phyloP scores from a whole-genome alignment of 1,140 invertebrate genomes.

The Drosophila lini region DNA sequence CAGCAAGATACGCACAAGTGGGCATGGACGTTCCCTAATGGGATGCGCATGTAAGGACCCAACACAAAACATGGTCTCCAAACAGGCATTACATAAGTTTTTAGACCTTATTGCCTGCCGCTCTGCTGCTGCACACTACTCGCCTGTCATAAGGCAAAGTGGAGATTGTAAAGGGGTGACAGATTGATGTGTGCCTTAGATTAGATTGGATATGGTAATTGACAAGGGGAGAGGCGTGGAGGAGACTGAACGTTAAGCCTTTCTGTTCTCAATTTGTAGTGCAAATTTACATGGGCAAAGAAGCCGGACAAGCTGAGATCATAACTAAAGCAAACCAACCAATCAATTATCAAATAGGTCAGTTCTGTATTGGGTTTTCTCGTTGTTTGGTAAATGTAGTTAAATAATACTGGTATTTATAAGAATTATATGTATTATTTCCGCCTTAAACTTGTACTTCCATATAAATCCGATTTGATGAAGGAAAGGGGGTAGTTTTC shows the following conservation, averaged over 20 bases:
- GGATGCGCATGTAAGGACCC: conserved; percentile 21
- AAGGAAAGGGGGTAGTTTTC: neutral
- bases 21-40: conserved; percentile 21
- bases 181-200: conserved; percentile 48
- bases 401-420: neutral
- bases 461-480: neutral
- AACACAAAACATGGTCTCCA: conserved; percentile 11
- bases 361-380: conserved; percentile 7
- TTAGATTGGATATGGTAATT: conserved; percentile 51
- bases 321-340: conserved; percentile 19
- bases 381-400: neutral
- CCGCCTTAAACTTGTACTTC: neutral
- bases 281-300: conserved; percentile 21
- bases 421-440: neutral
- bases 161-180: conserved; percentile 24
- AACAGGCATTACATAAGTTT: conserved; percentile 33
- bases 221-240: conserved; percentile 1
- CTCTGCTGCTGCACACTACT: neutral
- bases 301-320: conserved; percentile 39
- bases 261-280: conserved; percentile 30
- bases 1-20: conserved; percentile 47
- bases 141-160: conserved; percentile 11
- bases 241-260: conserved; percentile 16
- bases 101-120: conserved; percentile 9
- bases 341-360: conserved; percentile 29